Percentiles rank a stretch among this genome's conserved stretches.
These are phyloP conservation scores for Acropora tenuis DNA, from an alignment of 64 coral and sea anemone species.

Conservation along the genomic window DNA sequence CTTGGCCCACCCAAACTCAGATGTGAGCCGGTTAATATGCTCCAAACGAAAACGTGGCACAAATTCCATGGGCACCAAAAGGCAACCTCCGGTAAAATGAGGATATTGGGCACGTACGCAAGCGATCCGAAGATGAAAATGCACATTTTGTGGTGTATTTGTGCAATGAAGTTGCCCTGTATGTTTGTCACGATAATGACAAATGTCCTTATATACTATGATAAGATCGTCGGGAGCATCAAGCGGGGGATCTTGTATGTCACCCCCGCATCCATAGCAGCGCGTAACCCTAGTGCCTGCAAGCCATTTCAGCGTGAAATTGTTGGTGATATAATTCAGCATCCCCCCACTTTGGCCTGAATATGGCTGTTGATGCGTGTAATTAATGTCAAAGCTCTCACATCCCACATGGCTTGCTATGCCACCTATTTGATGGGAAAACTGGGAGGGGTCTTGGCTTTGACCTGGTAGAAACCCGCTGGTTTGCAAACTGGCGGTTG, in stretches of 20 bases:
- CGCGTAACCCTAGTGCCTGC: too few relatives aligned
- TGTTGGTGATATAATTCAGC: too few relatives aligned
- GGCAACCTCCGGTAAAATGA: slow-evolving; percentile 19
- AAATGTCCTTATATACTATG: too few relatives aligned
- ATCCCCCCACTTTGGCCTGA: too few relatives aligned
- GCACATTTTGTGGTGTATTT: slow-evolving; percentile 20
- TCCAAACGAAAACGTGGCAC: slow-evolving; percentile 15
- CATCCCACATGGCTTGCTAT: not conserved
- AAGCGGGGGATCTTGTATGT: too few relatives aligned
- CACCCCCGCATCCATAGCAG: too few relatives aligned
- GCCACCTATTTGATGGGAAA: not conserved
- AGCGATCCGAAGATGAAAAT: slow-evolving; percentile 26
- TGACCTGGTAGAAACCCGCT: slow-evolving; percentile 4
- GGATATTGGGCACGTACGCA: slow-evolving; percentile 7
- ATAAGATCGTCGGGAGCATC: too few relatives aligned
- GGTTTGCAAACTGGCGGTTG: not conserved
- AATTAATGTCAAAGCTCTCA: not conserved
- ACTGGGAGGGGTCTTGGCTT: not conserved
- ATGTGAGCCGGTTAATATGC: slow-evolving; percentile 31
- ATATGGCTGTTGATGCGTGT: not conserved
- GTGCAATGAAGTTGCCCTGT: slow-evolving; percentile 12
- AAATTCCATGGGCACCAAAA: slow-evolving; percentile 42
- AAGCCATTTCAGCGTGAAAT: too few relatives aligned
- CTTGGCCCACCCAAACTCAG: slow-evolving; percentile 44
- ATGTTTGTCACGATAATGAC: slow-evolving; percentile 4